Conservation (phyloP, 2,797 vertebrate genomes). For the Scyliorhinus canicula region DNA sequence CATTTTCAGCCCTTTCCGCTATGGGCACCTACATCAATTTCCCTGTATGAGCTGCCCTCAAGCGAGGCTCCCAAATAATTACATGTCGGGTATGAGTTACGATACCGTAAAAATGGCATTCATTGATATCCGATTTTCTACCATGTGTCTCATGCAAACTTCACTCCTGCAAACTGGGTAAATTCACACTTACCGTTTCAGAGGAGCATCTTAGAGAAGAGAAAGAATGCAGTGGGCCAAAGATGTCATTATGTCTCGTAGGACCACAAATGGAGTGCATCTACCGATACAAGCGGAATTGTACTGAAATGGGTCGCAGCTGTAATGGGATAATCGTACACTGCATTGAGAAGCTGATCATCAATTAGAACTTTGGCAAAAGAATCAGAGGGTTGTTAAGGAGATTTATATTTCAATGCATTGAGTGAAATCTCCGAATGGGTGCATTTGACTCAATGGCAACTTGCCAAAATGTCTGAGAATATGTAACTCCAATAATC, state of each 20-base stretch:
- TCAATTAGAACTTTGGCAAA: background rate
- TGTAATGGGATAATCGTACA: background rate
- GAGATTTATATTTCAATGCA: background rate
- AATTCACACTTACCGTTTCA: background rate
- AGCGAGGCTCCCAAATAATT: background rate
- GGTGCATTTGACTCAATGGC: background rate
- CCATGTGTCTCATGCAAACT: background rate
- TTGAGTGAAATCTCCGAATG: background rate
- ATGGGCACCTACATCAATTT: background rate
- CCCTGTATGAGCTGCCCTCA: background rate
- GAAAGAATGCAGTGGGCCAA: background rate
- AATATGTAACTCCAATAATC: background rate
- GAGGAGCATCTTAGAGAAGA: background rate
- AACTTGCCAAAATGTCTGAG: background rate
- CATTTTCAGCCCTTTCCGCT: background rate
- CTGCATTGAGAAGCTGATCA: background rate
- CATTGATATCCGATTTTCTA: background rate
- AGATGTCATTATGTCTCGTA: background rate
- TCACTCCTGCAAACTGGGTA: background rate
- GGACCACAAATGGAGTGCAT: background rate
- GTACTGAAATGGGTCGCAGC: background rate
- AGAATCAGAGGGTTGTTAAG: background rate
- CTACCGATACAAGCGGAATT: background rate
- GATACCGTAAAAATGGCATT: background rate
- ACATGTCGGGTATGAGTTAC: background rate